A percentile compares a stretch with the other conserved stretches of the same genome.
phyloP scores from a whole-genome alignment of 64 coral and sea anemone species.

The Pocillopora verrucosa region DNA sequence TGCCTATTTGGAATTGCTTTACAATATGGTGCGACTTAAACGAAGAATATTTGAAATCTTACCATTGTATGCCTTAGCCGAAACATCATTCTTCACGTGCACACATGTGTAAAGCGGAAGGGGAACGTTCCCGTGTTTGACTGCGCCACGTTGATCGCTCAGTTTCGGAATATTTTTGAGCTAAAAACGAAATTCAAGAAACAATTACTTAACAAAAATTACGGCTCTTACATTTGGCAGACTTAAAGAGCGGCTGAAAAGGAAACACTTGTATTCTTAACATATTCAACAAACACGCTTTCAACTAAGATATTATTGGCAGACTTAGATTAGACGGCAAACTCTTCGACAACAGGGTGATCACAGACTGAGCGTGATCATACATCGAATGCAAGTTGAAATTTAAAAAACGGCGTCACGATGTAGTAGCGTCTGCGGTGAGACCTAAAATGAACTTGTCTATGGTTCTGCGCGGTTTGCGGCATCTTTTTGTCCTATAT shows the following conservation, averaged over 20 bases:
- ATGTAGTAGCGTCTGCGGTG: background rate
- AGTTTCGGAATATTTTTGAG: conserved; percentile 54
- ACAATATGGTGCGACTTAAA: background rate
- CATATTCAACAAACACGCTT: no score
- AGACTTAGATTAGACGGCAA: no score
- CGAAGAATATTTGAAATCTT: background rate
- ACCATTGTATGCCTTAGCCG: conserved; percentile 66
- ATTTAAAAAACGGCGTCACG: background rate
- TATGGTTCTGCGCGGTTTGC: no score
- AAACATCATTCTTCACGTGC: conserved; percentile 69
- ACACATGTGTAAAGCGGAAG: conserved; percentile 73
- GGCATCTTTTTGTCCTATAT: background rate
- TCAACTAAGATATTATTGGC: no score
- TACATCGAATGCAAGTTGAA: background rate
- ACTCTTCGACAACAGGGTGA: no score
- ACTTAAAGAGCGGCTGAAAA: no score
- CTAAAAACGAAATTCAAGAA: conserved; percentile 11
- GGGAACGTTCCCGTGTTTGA: conserved; percentile 34
- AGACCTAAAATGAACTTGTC: background rate
- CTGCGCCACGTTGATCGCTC: conserved; percentile 53
- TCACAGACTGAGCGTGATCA: no score
- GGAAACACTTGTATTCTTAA: no score
- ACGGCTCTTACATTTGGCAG: background rate
- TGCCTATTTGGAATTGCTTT: no score
- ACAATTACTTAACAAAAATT: background rate